These are phyloP conservation scores for Platynereis dumerilii DNA, from an alignment of 2,888 invertebrate genomes.

Conservation along the genomic window DNA sequence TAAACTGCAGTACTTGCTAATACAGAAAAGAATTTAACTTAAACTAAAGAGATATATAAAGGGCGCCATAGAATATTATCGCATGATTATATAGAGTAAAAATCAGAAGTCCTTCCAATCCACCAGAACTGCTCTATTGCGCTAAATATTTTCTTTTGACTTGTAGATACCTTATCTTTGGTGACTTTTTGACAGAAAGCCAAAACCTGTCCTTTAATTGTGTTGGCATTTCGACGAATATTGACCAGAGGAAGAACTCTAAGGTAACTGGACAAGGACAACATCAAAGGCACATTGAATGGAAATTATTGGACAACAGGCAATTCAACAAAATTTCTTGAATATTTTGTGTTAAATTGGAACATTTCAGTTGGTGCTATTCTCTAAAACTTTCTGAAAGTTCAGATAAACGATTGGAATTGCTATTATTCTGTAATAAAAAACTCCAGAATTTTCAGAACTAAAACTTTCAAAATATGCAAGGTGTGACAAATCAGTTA, in stretches of 20 bases:
- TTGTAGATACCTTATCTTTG: conserved; percentile 8
- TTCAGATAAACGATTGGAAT: neutral
- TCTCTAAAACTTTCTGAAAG: neutral
- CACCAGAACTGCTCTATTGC: too few species aligned
- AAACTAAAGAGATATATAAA: neutral
- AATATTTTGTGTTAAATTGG: neutral
- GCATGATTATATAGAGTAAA: neutral
- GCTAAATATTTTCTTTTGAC: too few species aligned
- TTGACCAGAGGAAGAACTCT: conserved; percentile 21
- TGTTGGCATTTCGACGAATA: conserved; percentile 47
- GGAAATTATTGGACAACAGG: too few species aligned
- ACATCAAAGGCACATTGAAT: neutral
- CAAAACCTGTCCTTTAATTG: conserved; percentile 59
- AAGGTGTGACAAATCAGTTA: too few species aligned
- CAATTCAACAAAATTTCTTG: too few species aligned
- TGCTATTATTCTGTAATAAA: too few species aligned
- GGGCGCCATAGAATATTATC: neutral
- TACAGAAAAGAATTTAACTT: too few species aligned
- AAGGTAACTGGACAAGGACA: conserved; percentile 2
- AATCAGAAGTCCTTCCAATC: neutral
- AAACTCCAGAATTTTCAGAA: too few species aligned
- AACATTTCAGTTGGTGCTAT: neutral
- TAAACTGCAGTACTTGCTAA: too few species aligned
- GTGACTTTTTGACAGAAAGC: conserved; percentile 56
- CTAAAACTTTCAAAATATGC: too few species aligned